Evolutionary conservation across 1,140 invertebrate species (phyloP).

Genomic region (Panagrolaimus sp.): DNA sequence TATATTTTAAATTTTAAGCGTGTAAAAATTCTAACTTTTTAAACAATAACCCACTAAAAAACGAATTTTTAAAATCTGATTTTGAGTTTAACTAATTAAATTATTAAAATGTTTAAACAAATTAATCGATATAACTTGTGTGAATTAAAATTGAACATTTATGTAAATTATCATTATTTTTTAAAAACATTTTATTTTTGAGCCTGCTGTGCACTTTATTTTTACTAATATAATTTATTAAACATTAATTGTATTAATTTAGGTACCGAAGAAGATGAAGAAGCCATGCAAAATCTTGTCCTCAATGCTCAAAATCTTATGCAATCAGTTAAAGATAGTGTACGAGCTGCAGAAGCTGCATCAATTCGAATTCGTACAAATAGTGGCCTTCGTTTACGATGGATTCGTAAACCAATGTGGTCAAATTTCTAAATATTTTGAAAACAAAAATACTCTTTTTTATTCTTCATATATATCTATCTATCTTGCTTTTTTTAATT

Average conservation of each 20-base stretch:
- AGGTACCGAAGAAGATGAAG: constrained; percentile 97
- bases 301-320: constrained; percentile 99
- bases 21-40: background rate
- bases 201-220: no score
- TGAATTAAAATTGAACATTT: no score
- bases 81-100: no score
- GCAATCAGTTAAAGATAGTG: constrained; percentile 98
- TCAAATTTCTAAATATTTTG: constrained; percentile 53
- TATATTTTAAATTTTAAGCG: background rate
- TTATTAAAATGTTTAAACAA: no score
- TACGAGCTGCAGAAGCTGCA: constrained; percentile 92
- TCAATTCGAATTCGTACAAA: constrained; percentile 96
- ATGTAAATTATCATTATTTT: no score
- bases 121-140: no score
- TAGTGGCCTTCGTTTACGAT: constrained; percentile 59
- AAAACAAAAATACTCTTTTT: no score
- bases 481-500: no score
- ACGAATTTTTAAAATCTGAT: no score
- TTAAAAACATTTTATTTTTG: no score
- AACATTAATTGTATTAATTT: background rate
- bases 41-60: background rate
- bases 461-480: no score
- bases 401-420: constrained; percentile 60
- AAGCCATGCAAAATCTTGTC: constrained; percentile 97
- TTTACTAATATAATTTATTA: no score